phyloP scores from a whole-genome alignment of 2,797 vertebrate genomes.

The Adelosebastes latens region DNA sequence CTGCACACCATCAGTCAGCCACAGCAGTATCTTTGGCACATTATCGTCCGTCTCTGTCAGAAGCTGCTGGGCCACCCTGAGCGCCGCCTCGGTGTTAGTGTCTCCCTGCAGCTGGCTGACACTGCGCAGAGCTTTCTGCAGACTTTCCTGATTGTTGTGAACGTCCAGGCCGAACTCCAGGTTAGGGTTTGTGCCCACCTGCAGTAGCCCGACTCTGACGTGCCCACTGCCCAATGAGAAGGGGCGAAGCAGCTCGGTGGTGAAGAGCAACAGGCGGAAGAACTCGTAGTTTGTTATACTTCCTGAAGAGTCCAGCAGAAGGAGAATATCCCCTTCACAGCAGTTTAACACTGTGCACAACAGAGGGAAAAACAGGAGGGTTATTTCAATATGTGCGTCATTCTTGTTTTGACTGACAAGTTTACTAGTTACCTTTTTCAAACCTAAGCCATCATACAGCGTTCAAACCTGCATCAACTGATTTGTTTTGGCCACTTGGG shows the following conservation, averaged over 20 bases:
- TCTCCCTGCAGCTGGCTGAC: slow-evolving; percentile 88
- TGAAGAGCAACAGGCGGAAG: slow-evolving; percentile 84
- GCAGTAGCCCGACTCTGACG: slow-evolving; percentile 82
- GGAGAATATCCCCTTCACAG: slow-evolving; percentile 87
- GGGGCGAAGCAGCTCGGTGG: slow-evolving; percentile 80
- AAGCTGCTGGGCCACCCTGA: slow-evolving; percentile 78
- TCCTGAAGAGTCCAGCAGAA: slow-evolving; percentile 92
- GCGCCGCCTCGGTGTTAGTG: slow-evolving; percentile 88
- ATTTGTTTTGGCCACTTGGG: not conserved
- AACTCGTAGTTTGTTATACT: slow-evolving; percentile 92
- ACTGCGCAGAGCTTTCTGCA: slow-evolving; percentile 78
- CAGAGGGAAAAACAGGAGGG: not conserved
- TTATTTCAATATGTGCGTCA: not conserved
- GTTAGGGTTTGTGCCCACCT: slow-evolving; percentile 83
- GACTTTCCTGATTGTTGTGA: slow-evolving; percentile 60
- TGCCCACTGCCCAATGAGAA: slow-evolving; percentile 86
- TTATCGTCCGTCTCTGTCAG: slow-evolving; percentile 68
- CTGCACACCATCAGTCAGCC: slow-evolving; percentile 92
- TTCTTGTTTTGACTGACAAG: not conserved
- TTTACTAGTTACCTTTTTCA: not conserved
- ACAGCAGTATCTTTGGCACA: slow-evolving; percentile 88
- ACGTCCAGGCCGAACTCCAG: slow-evolving; percentile 86
- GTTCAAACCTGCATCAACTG: not conserved
- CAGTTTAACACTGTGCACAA: slow-evolving; percentile 64
- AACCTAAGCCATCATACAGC: not conserved